Evolutionary conservation across 1,140 invertebrate genomes (phyloP).

Genomic region (Drosophila ercepeae): DNA sequence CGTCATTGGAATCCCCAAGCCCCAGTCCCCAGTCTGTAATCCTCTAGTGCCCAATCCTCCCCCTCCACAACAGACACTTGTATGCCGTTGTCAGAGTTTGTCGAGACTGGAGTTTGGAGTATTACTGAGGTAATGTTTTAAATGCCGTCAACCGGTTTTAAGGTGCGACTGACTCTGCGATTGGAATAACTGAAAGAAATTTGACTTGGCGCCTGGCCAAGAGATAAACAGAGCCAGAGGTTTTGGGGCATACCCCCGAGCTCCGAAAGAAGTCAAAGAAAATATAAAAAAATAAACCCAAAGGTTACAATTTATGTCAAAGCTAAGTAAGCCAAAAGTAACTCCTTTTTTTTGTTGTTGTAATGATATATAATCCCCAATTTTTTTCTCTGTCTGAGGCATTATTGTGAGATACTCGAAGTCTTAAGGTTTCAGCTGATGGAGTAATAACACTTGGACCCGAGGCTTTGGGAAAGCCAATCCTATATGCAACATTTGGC

Average conservation of each 20-base stretch:
- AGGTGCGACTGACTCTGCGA: slow-evolving; percentile 73
- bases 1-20: slow-evolving; percentile 26
- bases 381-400: slow-evolving; percentile 1
- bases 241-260: slow-evolving; percentile 1
- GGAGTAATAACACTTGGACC: slow-evolving; percentile 50
- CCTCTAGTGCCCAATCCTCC: background rate
- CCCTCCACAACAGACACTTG: slow-evolving; percentile 43
- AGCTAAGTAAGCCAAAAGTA: background rate
- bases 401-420: slow-evolving; percentile 48
- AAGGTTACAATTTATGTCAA: no score
- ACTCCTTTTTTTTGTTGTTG: background rate
- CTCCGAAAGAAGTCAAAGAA: background rate
- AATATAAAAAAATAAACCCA: background rate
- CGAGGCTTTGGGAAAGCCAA: slow-evolving; percentile 51
- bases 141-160: slow-evolving; percentile 73
- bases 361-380: background rate
- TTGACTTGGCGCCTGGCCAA: slow-evolving; percentile 28
- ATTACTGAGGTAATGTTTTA: slow-evolving; percentile 42
- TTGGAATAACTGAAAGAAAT: slow-evolving; percentile 52
- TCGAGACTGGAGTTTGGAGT: slow-evolving; percentile 35
- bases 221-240: slow-evolving; percentile 10
- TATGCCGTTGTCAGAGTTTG: slow-evolving; percentile 46
- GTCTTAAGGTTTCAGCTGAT: slow-evolving; percentile 41
- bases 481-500: slow-evolving; percentile 55
- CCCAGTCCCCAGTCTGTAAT: slow-evolving; percentile 2